Conservation (phyloP, 2,113 vertebrate species). For the Xiphophorus hellerii region DNA sequence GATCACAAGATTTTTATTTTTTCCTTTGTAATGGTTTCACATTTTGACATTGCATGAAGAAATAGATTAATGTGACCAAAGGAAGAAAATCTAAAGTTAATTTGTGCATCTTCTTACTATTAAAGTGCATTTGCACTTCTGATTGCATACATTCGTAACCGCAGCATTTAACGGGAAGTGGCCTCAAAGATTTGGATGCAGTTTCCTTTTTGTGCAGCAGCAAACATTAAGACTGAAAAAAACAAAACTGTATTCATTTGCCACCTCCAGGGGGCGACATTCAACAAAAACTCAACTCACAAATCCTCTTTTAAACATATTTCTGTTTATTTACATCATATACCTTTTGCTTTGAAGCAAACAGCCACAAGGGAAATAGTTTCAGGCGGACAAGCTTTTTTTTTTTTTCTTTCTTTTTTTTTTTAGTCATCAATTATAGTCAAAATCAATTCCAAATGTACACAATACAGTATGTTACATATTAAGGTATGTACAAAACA, state of each 20-base stretch:
- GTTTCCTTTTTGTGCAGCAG: not conserved
- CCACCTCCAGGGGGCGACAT: slow-evolving; percentile 47
- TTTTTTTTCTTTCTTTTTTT: not conserved
- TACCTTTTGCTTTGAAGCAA: slow-evolving; percentile 75
- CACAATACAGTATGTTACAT: slow-evolving; percentile 92
- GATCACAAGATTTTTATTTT: not conserved
- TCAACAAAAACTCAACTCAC: slow-evolving; percentile 2
- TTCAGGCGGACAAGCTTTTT: slow-evolving; percentile 65
- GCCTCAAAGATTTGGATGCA: not conserved
- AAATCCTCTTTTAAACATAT: slow-evolving; percentile 66
- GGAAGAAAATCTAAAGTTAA: not conserved
- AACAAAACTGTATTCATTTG: not conserved
- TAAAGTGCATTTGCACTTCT: not conserved
- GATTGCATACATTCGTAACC: not conserved
- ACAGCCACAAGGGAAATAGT: slow-evolving; percentile 67
- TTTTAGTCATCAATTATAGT: slow-evolving; percentile 80
- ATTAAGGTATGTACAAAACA: slow-evolving; percentile 89
- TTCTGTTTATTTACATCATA: slow-evolving; percentile 80
- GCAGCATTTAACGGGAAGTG: not conserved
- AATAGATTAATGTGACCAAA: not conserved
- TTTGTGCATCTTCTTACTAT: not conserved
- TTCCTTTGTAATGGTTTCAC: slow-evolving; percentile 17
- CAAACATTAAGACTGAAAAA: not conserved
- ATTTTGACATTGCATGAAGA: slow-evolving; percentile 5
- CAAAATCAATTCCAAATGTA: slow-evolving; percentile 90